Conservation (phyloP, 1,140 invertebrate species). For the Drosophila ohnishii region DNA sequence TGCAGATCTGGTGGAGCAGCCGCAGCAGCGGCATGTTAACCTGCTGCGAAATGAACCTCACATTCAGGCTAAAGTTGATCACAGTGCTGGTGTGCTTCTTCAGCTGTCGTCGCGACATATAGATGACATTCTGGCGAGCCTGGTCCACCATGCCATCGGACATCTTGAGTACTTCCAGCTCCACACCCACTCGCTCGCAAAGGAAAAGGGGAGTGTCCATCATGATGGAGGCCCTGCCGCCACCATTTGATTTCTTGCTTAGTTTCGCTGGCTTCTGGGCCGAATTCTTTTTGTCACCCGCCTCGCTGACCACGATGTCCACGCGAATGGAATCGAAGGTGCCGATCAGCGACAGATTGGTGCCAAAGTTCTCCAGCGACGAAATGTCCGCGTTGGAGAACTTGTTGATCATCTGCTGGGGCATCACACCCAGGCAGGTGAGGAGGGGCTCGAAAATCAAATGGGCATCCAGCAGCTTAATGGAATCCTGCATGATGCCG, state of each 20-base stretch:
- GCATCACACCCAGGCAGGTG: slow-evolving; percentile 92
- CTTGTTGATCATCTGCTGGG: slow-evolving; percentile 90
- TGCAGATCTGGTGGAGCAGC: slow-evolving; percentile 97
- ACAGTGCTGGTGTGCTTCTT: slow-evolving; percentile 95
- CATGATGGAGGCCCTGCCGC: slow-evolving; percentile 86
- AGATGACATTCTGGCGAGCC: slow-evolving; percentile 91
- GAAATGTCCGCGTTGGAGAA: slow-evolving; percentile 84
- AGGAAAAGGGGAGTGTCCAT: slow-evolving; percentile 94
- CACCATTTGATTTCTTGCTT: slow-evolving; percentile 77
- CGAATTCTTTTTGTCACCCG: slow-evolving; percentile 83
- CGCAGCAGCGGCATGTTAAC: slow-evolving; percentile 97
- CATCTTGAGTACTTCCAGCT: slow-evolving; percentile 94
- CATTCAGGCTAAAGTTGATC: slow-evolving; percentile 93
- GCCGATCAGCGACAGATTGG: slow-evolving; percentile 94
- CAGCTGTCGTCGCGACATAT: slow-evolving; percentile 92
- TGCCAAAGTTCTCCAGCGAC: slow-evolving; percentile 93
- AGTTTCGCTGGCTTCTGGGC: slow-evolving; percentile 61
- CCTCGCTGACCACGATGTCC: slow-evolving; percentile 96
- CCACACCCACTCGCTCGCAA: slow-evolving; percentile 94
- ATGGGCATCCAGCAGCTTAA: slow-evolving; percentile 94
- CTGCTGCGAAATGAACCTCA: slow-evolving; percentile 94
- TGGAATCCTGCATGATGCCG: slow-evolving; percentile 90
- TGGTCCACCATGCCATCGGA: slow-evolving; percentile 95
- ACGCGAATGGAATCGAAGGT: slow-evolving; percentile 94
- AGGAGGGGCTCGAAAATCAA: slow-evolving; percentile 95